Conservation (phyloP, 1,140 invertebrate species). For the Euwallacea similis region DNA sequence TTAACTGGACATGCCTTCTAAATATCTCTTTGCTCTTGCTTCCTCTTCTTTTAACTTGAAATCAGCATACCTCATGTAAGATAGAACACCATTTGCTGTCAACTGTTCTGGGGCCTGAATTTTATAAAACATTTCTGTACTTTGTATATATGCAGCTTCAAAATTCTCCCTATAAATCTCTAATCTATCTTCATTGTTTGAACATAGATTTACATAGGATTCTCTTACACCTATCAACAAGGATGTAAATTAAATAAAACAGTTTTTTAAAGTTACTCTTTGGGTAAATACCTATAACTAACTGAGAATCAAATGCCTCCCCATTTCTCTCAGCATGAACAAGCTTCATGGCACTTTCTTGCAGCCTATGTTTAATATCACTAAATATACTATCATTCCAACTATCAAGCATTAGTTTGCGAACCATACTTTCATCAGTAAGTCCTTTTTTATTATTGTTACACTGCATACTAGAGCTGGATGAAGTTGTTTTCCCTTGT, state of each 20-base stretch:
- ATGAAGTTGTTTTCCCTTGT: conserved; percentile 55
- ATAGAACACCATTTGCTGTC: conserved; percentile 88
- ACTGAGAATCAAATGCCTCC: conserved; percentile 94
- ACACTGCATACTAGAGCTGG: conserved; percentile 58
- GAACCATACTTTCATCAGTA: conserved; percentile 85
- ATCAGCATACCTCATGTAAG: conserved; percentile 97
- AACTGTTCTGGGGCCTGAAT: conserved; percentile 90
- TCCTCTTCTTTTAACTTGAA: conserved; percentile 95
- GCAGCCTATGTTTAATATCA: conserved; percentile 91
- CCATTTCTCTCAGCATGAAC: conserved; percentile 95
- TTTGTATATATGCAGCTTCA: conserved; percentile 92
- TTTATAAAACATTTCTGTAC: conserved; percentile 91
- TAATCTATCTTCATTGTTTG: conserved; percentile 88
- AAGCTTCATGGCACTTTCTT: conserved; percentile 96
- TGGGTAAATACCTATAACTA: conserved; percentile 79
- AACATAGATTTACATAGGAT: conserved; percentile 85
- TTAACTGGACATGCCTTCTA: conserved; percentile 63
- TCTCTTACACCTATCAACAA: conserved; percentile 55
- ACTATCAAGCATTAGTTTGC: conserved; percentile 94
- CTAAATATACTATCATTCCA: conserved; percentile 98
- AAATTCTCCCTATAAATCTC: conserved; percentile 97
- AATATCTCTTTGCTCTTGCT: conserved; percentile 86
- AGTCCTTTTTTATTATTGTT: conserved; percentile 55
- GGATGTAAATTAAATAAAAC: background rate
- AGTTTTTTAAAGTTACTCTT: background rate